Evolutionary conservation across 1,140 invertebrate genomes (phyloP), one percentile per base, ranked within the genome.

Genomic region (Drosophila subobscura): DNA sequence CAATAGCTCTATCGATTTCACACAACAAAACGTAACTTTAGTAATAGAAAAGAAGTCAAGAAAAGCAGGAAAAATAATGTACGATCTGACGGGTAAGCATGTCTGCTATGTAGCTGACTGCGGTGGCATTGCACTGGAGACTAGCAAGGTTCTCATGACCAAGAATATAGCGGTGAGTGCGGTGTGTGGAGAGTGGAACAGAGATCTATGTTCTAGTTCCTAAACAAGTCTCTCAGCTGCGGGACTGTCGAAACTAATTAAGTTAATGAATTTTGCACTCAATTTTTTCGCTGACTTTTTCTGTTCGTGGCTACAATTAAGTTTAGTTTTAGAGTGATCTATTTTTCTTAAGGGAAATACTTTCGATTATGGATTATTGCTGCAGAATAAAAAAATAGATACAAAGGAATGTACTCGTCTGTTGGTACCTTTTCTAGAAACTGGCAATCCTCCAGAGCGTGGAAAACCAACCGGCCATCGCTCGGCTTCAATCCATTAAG

Each of bases 41-140:
- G 78, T 81, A 40, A 20, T 41, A 14, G n/a, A 61, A 55, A 6
- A 67, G 47, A 59, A 65, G 49, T 56, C 42, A 40, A 64, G 42
- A 37, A 52, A 47, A 55, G 63, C 66, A 65, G 66, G 10, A 8
- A 66, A 68, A 55, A 85, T 50, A 65, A 89, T 91, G 89, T 88
- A 59, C 64, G 76, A 91, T 64, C 53, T 91, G 37, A 64, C 63
- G 42, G 89, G 89, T 2, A 91, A 91, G 63, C 71, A 91, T 73
- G 71, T 91, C 40, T 85, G 85, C 59, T 90, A 90, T 86, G 84
- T 91, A 40, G 89, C 89, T 40, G 89, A 90, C 53, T 91, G 89
- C 59, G 89, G 89, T 14, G 89, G 89, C 23, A 86, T 90, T 49
- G 81, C 84, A 8, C 61, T 89, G 33, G 89, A 91, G 65, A 83